Percentiles rank a stretch among this genome's conserved stretches.
These are phyloP conservation scores for Gymnoscopelus braueri DNA, from an alignment of 2,797 vertebrate species.

Conservation along the genomic window DNA sequence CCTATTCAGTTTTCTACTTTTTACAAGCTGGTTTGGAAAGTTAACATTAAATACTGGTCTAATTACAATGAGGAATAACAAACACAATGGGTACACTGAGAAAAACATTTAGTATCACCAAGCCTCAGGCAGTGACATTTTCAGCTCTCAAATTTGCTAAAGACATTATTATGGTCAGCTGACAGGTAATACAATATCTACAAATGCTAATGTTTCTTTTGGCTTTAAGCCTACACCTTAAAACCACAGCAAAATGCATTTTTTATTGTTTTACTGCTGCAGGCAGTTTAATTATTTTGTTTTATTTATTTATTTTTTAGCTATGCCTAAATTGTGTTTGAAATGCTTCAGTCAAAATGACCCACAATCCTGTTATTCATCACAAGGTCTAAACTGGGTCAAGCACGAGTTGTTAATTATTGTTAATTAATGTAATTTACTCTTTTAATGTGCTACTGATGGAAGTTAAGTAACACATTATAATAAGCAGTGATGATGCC, in stretches of 20 bases:
- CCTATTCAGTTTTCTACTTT: no score
- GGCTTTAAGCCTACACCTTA: slow-evolving; percentile 36
- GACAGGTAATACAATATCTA: slow-evolving; percentile 57
- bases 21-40: no score
- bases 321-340: slow-evolving; percentile 8
- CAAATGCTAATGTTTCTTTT: slow-evolving; percentile 57
- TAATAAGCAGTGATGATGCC: background rate
- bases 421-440: slow-evolving; percentile 1
- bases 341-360: slow-evolving; percentile 6
- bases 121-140: slow-evolving; percentile 31
- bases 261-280: slow-evolving; percentile 24
- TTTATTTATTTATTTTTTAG: background rate
- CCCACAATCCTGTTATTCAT: background rate
- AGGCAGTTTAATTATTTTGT: background rate
- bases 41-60: slow-evolving; percentile 10
- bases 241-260: slow-evolving; percentile 30
- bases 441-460: background rate
- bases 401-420: slow-evolving; percentile 13
- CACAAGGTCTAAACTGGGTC: background rate
- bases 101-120: slow-evolving; percentile 22
- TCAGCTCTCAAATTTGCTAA: slow-evolving; percentile 42
- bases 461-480: no score
- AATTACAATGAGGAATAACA: slow-evolving; percentile 4
- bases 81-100: slow-evolving; percentile 1
- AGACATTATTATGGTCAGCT: slow-evolving; percentile 39